Conservation (phyloP, 2,113 vertebrate species). For the Lagenorhynchus albirostris region DNA sequence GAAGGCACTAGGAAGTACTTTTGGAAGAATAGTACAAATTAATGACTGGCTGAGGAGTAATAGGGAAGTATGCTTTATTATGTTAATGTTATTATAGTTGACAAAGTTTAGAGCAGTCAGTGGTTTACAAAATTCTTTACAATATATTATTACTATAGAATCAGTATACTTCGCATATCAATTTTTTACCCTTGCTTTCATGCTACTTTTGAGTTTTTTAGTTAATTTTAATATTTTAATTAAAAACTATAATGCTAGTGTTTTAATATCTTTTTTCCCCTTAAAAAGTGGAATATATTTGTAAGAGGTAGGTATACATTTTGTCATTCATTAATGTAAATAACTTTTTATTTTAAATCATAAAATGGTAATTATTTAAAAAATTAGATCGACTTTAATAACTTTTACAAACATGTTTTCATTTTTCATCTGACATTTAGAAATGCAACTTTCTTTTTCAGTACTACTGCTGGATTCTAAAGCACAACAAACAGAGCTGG, state of each 20-base stretch:
- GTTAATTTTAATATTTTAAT: slow-evolving; percentile 18
- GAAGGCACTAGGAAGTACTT: background rate
- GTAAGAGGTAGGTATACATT: slow-evolving; percentile 12
- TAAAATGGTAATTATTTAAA: background rate
- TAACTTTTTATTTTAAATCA: slow-evolving; percentile 36
- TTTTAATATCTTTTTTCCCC: background rate
- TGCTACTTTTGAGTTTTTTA: background rate
- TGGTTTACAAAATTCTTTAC: background rate
- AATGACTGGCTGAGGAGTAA: background rate
- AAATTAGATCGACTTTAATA: background rate
- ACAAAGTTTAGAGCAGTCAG: background rate
- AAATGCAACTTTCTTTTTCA: slow-evolving; percentile 73
- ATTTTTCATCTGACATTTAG: slow-evolving; percentile 52
- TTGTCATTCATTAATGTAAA: background rate
- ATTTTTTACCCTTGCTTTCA: background rate
- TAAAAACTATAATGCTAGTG: background rate
- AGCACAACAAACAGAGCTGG: slow-evolving; percentile 98
- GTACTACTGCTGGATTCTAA: slow-evolving; percentile 99
- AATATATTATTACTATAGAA: background rate
- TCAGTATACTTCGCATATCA: background rate
- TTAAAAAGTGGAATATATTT: background rate
- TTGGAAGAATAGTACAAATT: background rate
- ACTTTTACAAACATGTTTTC: background rate
- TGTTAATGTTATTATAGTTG: background rate
- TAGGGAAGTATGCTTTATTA: background rate